Evolutionary conservation across 2,797 vertebrate genomes (phyloP).

Genomic region (Chloroceryle amazona): DNA sequence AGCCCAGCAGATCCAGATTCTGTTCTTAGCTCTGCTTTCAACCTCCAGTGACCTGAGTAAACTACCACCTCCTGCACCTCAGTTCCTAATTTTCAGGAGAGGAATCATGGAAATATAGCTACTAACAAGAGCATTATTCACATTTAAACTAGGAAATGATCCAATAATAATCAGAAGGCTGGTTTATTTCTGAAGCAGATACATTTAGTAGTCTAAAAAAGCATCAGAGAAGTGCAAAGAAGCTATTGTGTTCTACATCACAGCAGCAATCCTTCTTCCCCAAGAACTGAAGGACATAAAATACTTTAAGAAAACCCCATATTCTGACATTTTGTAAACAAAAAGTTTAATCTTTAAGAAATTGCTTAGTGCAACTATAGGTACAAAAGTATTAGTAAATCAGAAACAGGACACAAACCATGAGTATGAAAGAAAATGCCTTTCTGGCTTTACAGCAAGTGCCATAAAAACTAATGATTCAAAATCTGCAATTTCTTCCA

Average conservation of each 20-base stretch:
- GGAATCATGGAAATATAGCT: neutral
- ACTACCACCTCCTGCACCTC: neutral
- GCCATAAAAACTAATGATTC: neutral
- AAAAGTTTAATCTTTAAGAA: constrained; percentile 65
- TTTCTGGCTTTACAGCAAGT: constrained; percentile 36
- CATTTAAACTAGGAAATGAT: neutral
- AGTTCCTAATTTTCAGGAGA: neutral
- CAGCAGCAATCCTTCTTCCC: neutral
- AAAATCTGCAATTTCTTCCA: neutral
- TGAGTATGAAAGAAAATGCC: constrained; percentile 25
- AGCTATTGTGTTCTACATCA: neutral
- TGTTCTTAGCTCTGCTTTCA: neutral
- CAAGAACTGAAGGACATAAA: neutral
- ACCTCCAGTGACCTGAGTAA: neutral
- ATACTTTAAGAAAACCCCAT: constrained; percentile 38
- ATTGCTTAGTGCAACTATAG: constrained; percentile 15
- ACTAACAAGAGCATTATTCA: neutral
- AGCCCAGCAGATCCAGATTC: neutral
- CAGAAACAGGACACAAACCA: constrained; percentile 44
- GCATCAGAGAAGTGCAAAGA: neutral
- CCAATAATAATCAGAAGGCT: neutral
- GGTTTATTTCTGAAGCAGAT: constrained; percentile 7
- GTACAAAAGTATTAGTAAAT: constrained; percentile 52
- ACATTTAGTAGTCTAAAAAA: neutral
- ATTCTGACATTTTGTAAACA: constrained; percentile 51